phyloP scores from a whole-genome alignment of 2,797 vertebrate genomes.

The Podarcis siculus region DNA sequence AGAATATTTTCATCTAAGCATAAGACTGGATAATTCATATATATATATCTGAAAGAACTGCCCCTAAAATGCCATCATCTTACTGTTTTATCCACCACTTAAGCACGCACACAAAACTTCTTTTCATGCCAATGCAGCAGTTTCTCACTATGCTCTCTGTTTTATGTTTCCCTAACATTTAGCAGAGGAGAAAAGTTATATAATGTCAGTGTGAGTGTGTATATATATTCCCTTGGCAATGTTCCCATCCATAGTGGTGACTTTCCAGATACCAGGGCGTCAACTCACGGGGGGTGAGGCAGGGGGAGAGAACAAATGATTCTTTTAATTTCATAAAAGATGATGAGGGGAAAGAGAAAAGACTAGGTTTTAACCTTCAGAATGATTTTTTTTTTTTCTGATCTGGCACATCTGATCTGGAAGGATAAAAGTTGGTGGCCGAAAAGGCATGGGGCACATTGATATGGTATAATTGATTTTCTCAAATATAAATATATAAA shows the following conservation, averaged over 20 bases:
- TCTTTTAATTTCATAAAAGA: slow-evolving; percentile 19
- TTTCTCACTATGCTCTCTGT: background rate
- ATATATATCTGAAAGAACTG: background rate
- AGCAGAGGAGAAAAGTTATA: background rate
- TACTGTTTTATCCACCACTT: accelerated
- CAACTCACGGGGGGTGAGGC: background rate
- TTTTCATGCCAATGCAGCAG: background rate
- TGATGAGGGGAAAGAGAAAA: slow-evolving; percentile 16
- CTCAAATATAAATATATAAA: slow-evolving; percentile 64
- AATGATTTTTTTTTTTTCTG: slow-evolving; percentile 78
- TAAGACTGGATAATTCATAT: background rate
- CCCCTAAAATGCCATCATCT: background rate
- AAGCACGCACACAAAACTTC: background rate
- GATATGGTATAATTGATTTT: slow-evolving; percentile 72
- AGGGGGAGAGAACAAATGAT: slow-evolving; percentile 38
- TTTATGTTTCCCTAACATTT: background rate
- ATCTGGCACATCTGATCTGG: slow-evolving; percentile 75
- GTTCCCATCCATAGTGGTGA: slow-evolving; percentile 15
- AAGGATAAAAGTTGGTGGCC: slow-evolving; percentile 68
- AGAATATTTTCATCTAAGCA: background rate
- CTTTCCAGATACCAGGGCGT: slow-evolving; percentile 25
- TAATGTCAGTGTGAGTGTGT: background rate
- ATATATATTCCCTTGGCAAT: slow-evolving; percentile 27
- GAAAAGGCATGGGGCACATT: slow-evolving; percentile 67
- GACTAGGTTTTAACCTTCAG: slow-evolving; percentile 65